A percentile compares a stretch with the other conserved stretches of the same genome.
These are phyloP conservation scores for Drosophila emarginata DNA, from an alignment of 2,888 invertebrate species.

Conservation along the genomic window DNA sequence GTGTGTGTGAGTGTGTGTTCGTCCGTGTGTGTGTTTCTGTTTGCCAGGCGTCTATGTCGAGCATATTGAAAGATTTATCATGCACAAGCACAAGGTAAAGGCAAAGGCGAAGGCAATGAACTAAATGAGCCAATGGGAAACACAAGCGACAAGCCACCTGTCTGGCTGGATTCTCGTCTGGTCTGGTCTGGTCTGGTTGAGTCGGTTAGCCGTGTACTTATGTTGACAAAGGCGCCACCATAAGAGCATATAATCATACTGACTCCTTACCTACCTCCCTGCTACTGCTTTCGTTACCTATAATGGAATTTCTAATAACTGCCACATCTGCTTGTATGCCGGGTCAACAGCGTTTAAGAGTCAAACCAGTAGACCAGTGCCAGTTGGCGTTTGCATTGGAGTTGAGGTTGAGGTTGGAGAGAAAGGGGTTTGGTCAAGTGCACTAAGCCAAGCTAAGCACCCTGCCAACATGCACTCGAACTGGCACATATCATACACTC, in stretches of 20 bases:
- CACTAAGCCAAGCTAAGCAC: conserved; percentile 34
- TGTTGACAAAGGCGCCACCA: conserved; percentile 59
- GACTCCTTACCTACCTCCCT: too few species aligned
- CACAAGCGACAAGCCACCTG: conserved; percentile 31
- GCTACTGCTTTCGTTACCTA: conserved; percentile 44
- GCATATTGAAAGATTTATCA: conserved; percentile 67
- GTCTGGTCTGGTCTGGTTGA: conserved; percentile 16
- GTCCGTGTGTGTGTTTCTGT: conserved; percentile 31
- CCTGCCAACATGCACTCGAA: conserved; percentile 32
- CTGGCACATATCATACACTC: neutral
- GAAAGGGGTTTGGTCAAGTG: conserved; percentile 25
- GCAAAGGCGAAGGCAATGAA: neutral
- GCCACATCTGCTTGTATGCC: conserved; percentile 38
- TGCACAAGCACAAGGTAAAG: conserved; percentile 36
- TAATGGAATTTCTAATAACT: conserved; percentile 77
- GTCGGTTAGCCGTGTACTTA: conserved; percentile 34
- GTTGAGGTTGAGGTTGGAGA: conserved; percentile 12
- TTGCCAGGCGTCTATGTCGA: conserved; percentile 45
- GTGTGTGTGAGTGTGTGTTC: conserved; percentile 21
- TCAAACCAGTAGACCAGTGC: conserved; percentile 10
- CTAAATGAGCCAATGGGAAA: conserved; percentile 46
- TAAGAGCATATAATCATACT: conserved; percentile 13
- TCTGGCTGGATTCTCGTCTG: conserved; percentile 25
- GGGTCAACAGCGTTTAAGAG: conserved; percentile 66
- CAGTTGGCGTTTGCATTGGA: conserved; percentile 36